These are phyloP conservation scores for Cheilosia variabilis DNA, from an alignment of 2,888 invertebrate species.

Conservation along the genomic window DNA sequence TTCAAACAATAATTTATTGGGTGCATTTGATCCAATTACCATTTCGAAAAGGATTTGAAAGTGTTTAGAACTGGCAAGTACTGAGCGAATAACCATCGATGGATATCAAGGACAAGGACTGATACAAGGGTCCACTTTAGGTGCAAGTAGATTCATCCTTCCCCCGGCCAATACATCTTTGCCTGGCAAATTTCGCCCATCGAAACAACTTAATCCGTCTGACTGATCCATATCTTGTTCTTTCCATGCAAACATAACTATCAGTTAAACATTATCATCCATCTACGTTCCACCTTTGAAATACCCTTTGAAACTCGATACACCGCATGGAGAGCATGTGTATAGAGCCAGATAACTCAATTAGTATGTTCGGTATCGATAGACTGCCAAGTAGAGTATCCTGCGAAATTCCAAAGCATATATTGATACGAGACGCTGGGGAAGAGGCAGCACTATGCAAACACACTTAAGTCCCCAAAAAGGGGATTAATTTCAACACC, in stretches of 20 bases:
- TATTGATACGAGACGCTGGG: neutral
- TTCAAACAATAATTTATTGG: too few relatives aligned
- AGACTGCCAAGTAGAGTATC: slow-evolving; percentile 33
- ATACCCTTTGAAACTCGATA: neutral
- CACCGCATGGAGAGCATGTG: neutral
- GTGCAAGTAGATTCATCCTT: neutral
- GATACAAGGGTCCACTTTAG: neutral
- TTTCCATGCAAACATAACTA: slow-evolving; percentile 23
- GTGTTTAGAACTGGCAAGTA: neutral
- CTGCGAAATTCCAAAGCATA: slow-evolving; percentile 4
- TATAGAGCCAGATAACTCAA: slow-evolving; percentile 35
- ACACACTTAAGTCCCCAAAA: slow-evolving; percentile 13
- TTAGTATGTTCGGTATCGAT: slow-evolving; percentile 31
- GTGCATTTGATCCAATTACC: too few relatives aligned
- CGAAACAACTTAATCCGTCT: slow-evolving; percentile 21
- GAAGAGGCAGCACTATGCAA: slow-evolving; percentile 6
- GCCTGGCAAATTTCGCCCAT: neutral
- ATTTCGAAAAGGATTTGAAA: too few relatives aligned
- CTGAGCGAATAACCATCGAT: neutral
- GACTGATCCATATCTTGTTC: neutral
- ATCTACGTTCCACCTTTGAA: slow-evolving; percentile 26
- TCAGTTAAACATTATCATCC: slow-evolving; percentile 24
- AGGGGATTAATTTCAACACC: slow-evolving; percentile 56
- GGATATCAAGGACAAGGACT: neutral
- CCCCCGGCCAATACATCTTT: neutral